Percentiles rank a stretch among this genome's conserved stretches.
phyloP scores from a whole-genome alignment of 92 coral and sea anemone species.

The Montipora capitata region DNA sequence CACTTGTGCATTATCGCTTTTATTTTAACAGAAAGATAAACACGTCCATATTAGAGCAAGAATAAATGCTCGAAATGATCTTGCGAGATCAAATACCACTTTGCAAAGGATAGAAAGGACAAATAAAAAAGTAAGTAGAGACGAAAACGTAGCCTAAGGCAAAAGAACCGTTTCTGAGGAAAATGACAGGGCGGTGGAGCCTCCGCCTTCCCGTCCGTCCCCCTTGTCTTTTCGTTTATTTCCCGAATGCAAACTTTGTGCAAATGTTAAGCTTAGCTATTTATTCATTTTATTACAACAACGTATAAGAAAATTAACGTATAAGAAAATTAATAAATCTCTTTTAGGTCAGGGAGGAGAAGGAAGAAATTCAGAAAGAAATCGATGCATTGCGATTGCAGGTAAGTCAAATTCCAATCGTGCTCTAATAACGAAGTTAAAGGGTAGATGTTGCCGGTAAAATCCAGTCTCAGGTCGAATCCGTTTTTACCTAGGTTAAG shows the following conservation, averaged over 20 bases:
- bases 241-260: too few species aligned
- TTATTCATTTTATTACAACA: too few species aligned
- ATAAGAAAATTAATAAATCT: background rate
- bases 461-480: background rate
- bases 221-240: too few species aligned
- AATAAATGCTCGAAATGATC: slow-evolving; percentile 3
- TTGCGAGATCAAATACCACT: background rate
- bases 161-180: too few species aligned
- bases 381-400: background rate
- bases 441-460: too few species aligned
- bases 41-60: background rate
- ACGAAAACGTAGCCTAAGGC: background rate
- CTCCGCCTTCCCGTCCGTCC: too few species aligned
- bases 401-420: background rate
- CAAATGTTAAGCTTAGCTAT: too few species aligned
- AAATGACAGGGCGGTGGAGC: too few species aligned
- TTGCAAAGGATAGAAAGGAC: background rate
- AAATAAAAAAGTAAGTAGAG: background rate
- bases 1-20: background rate
- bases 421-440: too few species aligned
- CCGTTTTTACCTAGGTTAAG: background rate
- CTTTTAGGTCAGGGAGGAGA: slow-evolving; percentile 1
- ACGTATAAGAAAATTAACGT: background rate
- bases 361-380: background rate
- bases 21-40: background rate